A percentile compares a stretch with the other conserved stretches of the same genome.
phyloP scores from a whole-genome alignment of 2,888 invertebrate species.

The Lottia scabra region DNA sequence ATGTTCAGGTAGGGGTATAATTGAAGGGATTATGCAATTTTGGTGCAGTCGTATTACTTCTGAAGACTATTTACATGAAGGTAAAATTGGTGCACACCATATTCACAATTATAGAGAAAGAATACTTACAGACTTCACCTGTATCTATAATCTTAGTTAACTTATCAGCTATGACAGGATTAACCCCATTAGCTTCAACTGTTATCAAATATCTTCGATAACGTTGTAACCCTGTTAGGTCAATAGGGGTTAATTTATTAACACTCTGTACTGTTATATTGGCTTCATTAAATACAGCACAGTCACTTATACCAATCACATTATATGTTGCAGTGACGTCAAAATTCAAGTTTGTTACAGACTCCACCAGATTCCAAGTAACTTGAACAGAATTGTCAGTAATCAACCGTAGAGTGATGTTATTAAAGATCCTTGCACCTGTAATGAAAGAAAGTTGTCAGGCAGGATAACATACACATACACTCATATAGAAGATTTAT shows the following conservation, averaged over 20 bases:
- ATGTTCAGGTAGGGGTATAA: too few species aligned
- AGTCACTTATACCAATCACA: constrained; percentile 45
- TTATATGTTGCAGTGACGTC: constrained; percentile 40
- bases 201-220: constrained; percentile 13
- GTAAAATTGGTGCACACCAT: too few species aligned
- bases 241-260: constrained; percentile 1
- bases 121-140: constrained; percentile 19
- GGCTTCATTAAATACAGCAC: constrained; percentile 24
- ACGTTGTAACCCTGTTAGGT: background rate
- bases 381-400: constrained; percentile 25
- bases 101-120: too few species aligned
- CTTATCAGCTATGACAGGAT: constrained; percentile 9
- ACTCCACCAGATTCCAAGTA: constrained; percentile 32
- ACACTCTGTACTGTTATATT: constrained; percentile 18
- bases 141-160: constrained; percentile 7
- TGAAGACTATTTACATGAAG: too few species aligned
- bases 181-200: constrained; percentile 2
- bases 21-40: too few species aligned
- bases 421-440: constrained; percentile 24
- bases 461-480: too few species aligned
- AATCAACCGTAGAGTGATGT: constrained; percentile 3
- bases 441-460: background rate
- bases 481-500: too few species aligned
- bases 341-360: constrained; percentile 30
- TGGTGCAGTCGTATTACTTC: too few species aligned